Conservation (phyloP, 2,113 vertebrate genomes). For the Casuarius casuarius region DNA sequence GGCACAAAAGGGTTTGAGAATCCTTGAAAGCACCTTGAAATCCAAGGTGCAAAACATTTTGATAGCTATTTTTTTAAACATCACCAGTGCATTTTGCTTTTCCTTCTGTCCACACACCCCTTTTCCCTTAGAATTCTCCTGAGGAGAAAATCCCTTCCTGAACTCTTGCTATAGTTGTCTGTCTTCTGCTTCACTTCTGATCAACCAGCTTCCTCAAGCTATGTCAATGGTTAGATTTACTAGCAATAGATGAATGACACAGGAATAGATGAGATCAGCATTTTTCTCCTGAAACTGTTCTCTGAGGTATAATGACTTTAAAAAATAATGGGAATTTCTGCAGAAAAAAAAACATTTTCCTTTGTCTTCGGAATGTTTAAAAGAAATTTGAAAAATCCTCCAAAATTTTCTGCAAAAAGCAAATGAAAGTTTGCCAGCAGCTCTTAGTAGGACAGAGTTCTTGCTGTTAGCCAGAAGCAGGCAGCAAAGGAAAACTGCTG, state of each 20-base stretch:
- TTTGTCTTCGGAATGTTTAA: not conserved
- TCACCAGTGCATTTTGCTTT: not conserved
- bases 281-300: not conserved
- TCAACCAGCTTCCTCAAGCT: not conserved
- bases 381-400: not conserved
- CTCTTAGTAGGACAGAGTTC: fast-evolving
- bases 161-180: not conserved
- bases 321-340: not conserved
- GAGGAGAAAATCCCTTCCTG: not conserved
- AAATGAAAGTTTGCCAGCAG: not conserved
- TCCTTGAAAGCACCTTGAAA: not conserved
- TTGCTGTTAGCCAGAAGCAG: not conserved
- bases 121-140: not conserved
- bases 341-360: not conserved
- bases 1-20: not conserved
- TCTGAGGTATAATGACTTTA: not conserved
- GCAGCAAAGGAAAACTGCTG: not conserved
- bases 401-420: not conserved
- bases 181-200: not conserved
- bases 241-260: not conserved
- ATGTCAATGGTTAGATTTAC: not conserved
- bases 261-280: not conserved
- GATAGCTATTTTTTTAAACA: not conserved
- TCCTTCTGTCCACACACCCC: not conserved
- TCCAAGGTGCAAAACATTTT: not conserved